Evolutionary conservation across 1,140 invertebrate species (phyloP), one percentile per base, ranked within the genome.

Genomic region (Drosophila ercepeae): DNA sequence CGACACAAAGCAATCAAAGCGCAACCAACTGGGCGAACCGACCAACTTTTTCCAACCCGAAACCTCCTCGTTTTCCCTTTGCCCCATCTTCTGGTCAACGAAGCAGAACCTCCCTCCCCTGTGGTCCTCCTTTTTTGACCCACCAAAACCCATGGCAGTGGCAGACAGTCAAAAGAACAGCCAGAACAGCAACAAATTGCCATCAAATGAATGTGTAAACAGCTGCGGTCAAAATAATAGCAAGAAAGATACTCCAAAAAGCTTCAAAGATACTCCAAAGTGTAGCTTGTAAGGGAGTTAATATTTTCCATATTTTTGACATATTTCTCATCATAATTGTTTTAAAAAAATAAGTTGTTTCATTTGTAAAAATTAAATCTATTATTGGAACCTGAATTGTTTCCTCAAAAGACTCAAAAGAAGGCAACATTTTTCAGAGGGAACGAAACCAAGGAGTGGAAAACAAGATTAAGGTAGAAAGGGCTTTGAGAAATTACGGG

Each of bases 1-100:
- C 29, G 81, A 84, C 79, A 76, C 81, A 86, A 86, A 81, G 81
- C 81, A 84, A 86, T 81, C 81, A 86, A 78, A 78, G 48, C 52
- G 61, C 76, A 73, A 79, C 71, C 59, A 79, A 69, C 63, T 50
- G 52, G 71, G 51, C 77, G 51, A 79, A 65, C 71, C 73, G 68
- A 82, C 70, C 64, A 53, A 75, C 32, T 49, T 63, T 41, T 23
- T 23, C 29, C n/a, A n/a, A n/a, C n/a, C n/a, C n/a, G n/a, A n/a
- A 32, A 32, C 29, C 19, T 29, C 11, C 21, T 18, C 29, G 29
- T 13, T 41, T 19, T 4, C 21, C 51, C 8, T 16, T 23, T 16
- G 7, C 25, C 9, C 16, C 29, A 23, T 29, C 13, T 51, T 39
- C 51, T 68, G 81, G 76, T 74, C 81, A 84, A 74, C 81, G 61